Conservation (phyloP, 2,113 vertebrate genomes). For the Porphyrio hochstetteri region DNA sequence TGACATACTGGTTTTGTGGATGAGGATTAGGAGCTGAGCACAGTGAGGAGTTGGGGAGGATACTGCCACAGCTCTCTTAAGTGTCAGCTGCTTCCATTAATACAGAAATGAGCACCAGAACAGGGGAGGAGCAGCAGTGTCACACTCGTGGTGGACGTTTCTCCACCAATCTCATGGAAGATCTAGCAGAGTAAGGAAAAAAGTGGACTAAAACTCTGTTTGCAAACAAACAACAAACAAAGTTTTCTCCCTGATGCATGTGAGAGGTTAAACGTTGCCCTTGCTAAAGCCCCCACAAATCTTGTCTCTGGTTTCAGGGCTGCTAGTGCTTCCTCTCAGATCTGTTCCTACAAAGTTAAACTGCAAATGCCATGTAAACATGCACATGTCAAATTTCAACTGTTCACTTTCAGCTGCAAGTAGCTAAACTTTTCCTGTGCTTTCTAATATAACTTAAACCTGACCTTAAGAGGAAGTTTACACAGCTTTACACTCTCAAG, state of each 20-base stretch:
- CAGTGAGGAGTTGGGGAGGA: neutral
- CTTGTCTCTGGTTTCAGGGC: neutral
- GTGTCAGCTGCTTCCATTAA: neutral
- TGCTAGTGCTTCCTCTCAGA: neutral
- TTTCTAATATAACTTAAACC: constrained; percentile 50
- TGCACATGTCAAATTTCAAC: neutral
- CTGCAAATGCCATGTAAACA: neutral
- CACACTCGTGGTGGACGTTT: neutral
- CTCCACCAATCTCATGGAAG: neutral
- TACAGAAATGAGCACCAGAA: neutral
- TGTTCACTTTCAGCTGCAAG: neutral
- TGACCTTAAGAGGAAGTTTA: constrained; percentile 68
- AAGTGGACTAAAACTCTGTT: neutral
- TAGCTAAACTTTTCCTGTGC: constrained; percentile 27
- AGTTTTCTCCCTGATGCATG: neutral
- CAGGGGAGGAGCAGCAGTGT: neutral
- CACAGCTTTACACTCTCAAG: constrained; percentile 45
- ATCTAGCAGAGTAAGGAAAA: neutral
- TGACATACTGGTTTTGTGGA: neutral
- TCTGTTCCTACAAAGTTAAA: neutral
- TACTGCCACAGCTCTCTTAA: neutral
- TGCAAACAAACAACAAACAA: neutral
- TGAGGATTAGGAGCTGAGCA: neutral
- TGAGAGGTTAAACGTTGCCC: neutral
- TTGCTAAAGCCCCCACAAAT: neutral